Evolutionary conservation across 2,797 vertebrate genomes (phyloP), one percentile per base, ranked within the genome.

Genomic region (Tinamus major): DNA sequence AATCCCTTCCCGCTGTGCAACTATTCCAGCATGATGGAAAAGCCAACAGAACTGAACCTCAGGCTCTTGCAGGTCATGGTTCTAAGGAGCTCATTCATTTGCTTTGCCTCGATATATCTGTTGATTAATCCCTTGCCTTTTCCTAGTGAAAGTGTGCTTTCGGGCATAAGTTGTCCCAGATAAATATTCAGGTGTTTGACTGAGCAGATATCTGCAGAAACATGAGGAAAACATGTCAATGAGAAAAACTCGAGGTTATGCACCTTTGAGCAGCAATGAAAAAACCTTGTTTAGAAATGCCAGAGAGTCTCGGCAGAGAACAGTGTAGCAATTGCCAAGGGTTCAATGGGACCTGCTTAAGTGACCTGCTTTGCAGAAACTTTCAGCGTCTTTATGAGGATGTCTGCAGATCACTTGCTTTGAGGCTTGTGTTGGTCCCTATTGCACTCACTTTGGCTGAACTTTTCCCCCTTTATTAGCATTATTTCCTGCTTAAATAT

Each of bases 11-110:
- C 46, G n/a, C 42, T 42, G 4, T 51, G 46, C 24, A 20, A 41
- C 10, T 11, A 18, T 21, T 44, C 37, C 79, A 48, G 8, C 24
- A 16, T 13, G 17, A n/a, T 53, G 12, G n/a, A 33, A 92, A 71
- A 20, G 10, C 24, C 64, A 68, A 29, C 7, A 79, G 86, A 87
- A 59, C 27, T 8, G 61, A 80, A 33, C 41, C 20, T 55, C 0
- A 0, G 27, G 13, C 16, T 78, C 51, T 9, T 33, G 8, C 5
- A 51, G 4, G 15, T 59, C 1, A 2, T 5, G 10, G 2, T 69
- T 37, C 58, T 91, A 65, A 90, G 75, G 37, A 74, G 31, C 53
- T n/a, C 0, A n/a, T n/a, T 59, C 13, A 4, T 80, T 79, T 53
- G 6, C 71, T 68, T 91, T 33, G 5, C 15, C 10, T 56, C 13